Percentiles rank a stretch among this genome's conserved stretches.
Conservation (phyloP, 2,888 invertebrate genomes). For the Diogma glabrata region DNA sequence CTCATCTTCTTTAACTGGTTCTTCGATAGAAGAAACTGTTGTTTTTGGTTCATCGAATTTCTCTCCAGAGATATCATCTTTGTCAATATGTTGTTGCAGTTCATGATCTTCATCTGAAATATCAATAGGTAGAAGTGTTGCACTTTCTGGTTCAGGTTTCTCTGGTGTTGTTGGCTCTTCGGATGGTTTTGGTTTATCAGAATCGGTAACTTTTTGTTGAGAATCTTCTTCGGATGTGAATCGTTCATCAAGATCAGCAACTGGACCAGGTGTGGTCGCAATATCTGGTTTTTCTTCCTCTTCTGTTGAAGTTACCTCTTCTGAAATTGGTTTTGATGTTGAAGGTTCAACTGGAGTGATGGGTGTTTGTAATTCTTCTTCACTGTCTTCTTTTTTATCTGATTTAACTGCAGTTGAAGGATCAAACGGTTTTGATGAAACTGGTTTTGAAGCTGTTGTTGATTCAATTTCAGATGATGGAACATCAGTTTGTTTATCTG, state of each 20-base stretch:
- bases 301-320: too few relatives aligned
- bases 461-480: conserved; percentile 15
- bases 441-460: conserved; percentile 12
- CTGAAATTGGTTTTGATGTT: conserved; percentile 7
- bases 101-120: conserved; percentile 15
- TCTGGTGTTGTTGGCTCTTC: conserved; percentile 14
- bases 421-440: conserved; percentile 10
- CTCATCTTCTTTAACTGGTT: not conserved
- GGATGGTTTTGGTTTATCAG: conserved; percentile 11
- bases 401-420: too few relatives aligned
- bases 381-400: conserved; percentile 13
- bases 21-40: conserved; percentile 11
- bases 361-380: conserved; percentile 16
- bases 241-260: conserved; percentile 16
- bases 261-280: conserved; percentile 23
- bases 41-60: conserved; percentile 4
- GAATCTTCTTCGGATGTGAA: conserved; percentile 22
- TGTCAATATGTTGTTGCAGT: conserved; percentile 11
- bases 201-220: conserved; percentile 17
- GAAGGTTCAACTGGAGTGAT: conserved; percentile 19
- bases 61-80: not conserved
- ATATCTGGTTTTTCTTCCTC: conserved; percentile 20
- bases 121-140: conserved; percentile 15
- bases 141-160: conserved; percentile 18
- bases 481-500: too few relatives aligned